Evolutionary conservation across 2,797 vertebrate genomes (phyloP).

Genomic region (Epinephelus coioides): DNA sequence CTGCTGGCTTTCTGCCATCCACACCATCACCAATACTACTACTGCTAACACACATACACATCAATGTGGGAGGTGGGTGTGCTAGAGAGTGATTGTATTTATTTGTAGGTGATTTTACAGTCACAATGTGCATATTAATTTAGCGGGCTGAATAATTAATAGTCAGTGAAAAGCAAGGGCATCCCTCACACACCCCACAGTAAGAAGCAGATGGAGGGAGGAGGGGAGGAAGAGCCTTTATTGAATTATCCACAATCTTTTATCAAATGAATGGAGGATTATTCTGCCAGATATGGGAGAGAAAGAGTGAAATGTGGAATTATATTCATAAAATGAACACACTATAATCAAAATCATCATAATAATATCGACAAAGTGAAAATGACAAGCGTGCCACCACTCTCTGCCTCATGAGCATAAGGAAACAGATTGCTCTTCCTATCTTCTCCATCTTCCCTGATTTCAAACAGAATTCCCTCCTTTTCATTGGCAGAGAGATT

Average conservation of each 20-base stretch:
- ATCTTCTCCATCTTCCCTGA: conserved; percentile 5
- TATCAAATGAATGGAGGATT: neutral
- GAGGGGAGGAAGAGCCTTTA: neutral
- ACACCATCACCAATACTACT: neutral
- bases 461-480: conserved; percentile 47
- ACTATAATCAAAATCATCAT: neutral
- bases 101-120: conserved; percentile 3
- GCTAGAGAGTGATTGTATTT: neutral
- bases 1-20: conserved; percentile 18
- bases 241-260: conserved; percentile 1
- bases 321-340: neutral
- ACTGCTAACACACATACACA: conserved; percentile 12
- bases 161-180: conserved; percentile 21
- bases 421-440: neutral
- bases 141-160: conserved; percentile 49
- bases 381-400: neutral
- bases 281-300: neutral
- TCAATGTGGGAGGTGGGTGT: conserved; percentile 3
- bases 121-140: conserved; percentile 42
- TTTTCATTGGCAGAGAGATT: conserved; percentile 48
- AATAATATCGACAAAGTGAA: neutral
- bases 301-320: neutral
- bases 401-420: neutral
- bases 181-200: conserved; percentile 18
- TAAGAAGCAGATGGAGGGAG: neutral